A percentile compares a stretch with the other conserved stretches of the same genome.
These are phyloP conservation scores for Galago senegalensis DNA, from an alignment of 2,797 vertebrate species.

Conservation along the genomic window DNA sequence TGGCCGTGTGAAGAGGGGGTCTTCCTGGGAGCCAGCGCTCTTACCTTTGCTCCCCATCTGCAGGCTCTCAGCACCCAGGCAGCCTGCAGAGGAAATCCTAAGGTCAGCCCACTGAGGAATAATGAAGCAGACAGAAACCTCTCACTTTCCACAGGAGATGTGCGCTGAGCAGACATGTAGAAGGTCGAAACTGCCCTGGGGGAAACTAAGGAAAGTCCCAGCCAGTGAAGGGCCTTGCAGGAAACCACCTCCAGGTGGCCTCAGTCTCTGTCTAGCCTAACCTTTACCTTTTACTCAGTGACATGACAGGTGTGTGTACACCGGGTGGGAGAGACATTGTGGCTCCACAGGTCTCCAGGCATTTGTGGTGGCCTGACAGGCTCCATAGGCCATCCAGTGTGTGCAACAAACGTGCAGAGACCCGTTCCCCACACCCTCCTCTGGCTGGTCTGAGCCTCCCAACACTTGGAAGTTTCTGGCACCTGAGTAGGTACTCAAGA, in stretches of 20 bases:
- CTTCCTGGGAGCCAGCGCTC: not conserved
- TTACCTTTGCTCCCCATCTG: not conserved
- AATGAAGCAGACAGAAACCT: not conserved
- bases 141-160: not conserved
- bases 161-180: not conserved
- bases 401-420: not conserved
- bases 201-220: not conserved
- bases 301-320: not conserved
- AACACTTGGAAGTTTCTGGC: not conserved
- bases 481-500: not conserved
- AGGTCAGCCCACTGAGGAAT: not conserved
- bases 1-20: not conserved
- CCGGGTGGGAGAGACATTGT: rapidly evolving
- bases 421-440: not conserved
- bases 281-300: not conserved
- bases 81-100: not conserved
- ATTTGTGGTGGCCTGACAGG: not conserved
- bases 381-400: rapidly evolving
- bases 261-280: not conserved
- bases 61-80: not conserved
- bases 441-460: not conserved
- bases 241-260: not conserved
- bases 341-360: not conserved
- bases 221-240: not conserved
- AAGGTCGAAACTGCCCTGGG: not conserved